These are phyloP conservation scores for Pituophis catenifer DNA, from an alignment of 2,113 vertebrate genomes.

Conservation along the genomic window DNA sequence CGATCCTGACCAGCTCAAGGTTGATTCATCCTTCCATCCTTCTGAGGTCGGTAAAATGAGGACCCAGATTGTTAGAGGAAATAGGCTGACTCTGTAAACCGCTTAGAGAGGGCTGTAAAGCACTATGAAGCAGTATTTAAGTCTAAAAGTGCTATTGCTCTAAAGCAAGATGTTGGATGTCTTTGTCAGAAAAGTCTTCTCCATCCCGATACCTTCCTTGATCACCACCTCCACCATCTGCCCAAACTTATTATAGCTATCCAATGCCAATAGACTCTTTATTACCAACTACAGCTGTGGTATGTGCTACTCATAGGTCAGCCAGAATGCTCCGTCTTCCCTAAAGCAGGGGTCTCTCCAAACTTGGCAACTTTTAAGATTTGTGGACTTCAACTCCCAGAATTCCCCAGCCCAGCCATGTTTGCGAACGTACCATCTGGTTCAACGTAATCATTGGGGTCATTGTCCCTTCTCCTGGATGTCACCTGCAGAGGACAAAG, in stretches of 20 bases:
- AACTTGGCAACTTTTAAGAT: neutral
- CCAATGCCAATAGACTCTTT: neutral
- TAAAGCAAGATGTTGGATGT: neutral
- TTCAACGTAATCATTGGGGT: conserved; percentile 95
- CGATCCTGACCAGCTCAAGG: neutral
- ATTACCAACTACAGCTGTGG: neutral
- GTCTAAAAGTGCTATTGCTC: neutral
- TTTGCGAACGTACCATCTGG: conserved; percentile 81
- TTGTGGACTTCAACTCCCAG: neutral
- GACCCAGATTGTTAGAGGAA: neutral
- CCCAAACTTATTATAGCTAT: neutral
- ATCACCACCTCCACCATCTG: neutral
- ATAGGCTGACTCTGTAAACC: neutral
- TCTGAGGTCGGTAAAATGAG: neutral
- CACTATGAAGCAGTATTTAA: neutral
- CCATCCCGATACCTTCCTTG: neutral
- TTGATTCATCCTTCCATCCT: neutral
- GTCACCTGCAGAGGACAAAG: conserved; percentile 80
- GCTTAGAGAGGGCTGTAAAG: neutral
- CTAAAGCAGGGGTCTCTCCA: neutral
- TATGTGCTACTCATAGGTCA: neutral
- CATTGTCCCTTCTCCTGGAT: conserved; percentile 92
- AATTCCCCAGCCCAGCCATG: neutral
- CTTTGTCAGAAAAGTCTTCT: neutral
- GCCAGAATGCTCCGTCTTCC: neutral